These are phyloP conservation scores for Lynx canadensis DNA, from an alignment of 2,113 vertebrate species.

Conservation along the genomic window DNA sequence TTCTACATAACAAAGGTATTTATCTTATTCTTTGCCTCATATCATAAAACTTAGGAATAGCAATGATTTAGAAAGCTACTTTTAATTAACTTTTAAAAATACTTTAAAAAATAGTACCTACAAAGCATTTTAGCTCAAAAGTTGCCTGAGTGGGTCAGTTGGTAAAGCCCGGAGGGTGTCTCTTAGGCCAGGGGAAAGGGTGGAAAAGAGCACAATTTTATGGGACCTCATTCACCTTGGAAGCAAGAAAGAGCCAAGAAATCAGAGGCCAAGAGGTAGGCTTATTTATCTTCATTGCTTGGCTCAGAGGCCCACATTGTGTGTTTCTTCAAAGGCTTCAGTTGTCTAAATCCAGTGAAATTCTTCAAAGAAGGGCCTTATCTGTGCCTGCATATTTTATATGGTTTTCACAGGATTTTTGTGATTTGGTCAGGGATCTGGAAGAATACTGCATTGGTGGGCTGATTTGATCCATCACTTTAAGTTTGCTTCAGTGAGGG, in stretches of 20 bases:
- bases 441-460: neutral
- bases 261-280: neutral
- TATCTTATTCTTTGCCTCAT: constrained; percentile 37
- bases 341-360: neutral
- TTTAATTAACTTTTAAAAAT: constrained; percentile 21
- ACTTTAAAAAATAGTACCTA: neutral
- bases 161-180: neutral
- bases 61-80: constrained; percentile 1
- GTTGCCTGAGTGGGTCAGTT: neutral
- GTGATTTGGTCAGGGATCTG: neutral
- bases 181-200: neutral
- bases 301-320: neutral
- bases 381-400: neutral
- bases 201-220: neutral
- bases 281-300: neutral
- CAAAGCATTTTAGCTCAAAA: neutral
- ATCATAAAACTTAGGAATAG: neutral
- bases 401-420: neutral
- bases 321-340: neutral
- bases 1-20: constrained; percentile 94
- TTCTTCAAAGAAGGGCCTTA: neutral
- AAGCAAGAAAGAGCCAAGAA: neutral
- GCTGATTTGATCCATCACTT: neutral
- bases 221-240: neutral
- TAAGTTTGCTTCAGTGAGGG: neutral